Evolutionary conservation across 2,113 vertebrate species (phyloP), one percentile per base, ranked within the genome.

Genomic region (Dunckerocampus dactyliophorus): DNA sequence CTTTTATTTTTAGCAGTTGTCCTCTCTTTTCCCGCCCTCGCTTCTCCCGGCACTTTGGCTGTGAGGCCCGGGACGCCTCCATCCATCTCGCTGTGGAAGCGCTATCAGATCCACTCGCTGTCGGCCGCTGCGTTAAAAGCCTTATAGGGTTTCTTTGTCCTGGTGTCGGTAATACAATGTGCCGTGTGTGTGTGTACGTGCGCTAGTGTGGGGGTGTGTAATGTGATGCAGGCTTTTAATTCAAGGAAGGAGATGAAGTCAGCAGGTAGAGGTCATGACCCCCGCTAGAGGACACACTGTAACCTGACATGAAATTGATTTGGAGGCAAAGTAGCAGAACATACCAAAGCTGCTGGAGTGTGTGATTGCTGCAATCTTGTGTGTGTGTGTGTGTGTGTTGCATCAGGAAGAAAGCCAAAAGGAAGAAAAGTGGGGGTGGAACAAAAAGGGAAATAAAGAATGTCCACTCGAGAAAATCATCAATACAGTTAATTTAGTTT

Each of bases 141-240:
- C 77, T 84, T 37, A 88, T 88, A 80, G 77, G 67, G 79, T 88
- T 86, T 85, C 86, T 74, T 58, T 73, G 69, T 65, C 81, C 71
- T 75, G 60, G 70, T 66, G 62, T 65, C 34, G 77, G 82, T 87
- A 85, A 83, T 83, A 79, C 66, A 71, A 84, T 83, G 83, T 82
- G 79, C 62, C 57, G 62, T 63, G 59, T 73, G 66, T 59, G 47
- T 6, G 61, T 46, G 51, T 57, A 37, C 62, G 31, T 34, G 31
- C 7, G 31, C 7, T 5, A 7, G 31, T 34, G 31, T 34, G 24
- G 24, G 59, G 62, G 67, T 62, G 59, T 62, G 85, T 74, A 88
- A 88, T 68, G 63, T 24, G 84, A 88, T 86, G 73, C 86, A 80
- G 74, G 79, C 79, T 84, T 83, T 88, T 86, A 79, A 86, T 88